Evolutionary conservation across 2,797 vertebrate species (phyloP), one percentile per base, ranked within the genome.

Genomic region (Cynopterus sphinx): DNA sequence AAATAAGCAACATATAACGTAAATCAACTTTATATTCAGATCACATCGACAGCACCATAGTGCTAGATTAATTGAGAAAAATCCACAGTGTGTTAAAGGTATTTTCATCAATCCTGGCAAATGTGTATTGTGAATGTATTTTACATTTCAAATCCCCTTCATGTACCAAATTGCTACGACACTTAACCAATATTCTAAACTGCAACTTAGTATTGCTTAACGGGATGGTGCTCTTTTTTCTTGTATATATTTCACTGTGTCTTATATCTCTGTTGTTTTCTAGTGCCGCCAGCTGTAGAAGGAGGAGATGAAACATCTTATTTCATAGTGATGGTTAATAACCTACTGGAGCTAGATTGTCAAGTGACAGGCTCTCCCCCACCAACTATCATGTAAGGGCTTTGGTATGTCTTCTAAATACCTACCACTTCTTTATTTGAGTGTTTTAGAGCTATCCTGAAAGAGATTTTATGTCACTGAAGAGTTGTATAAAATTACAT

Each of bases 331-430:
- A 98, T 99, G 96, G 97, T 99, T 46, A 98, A 99, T 97, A 98
- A 96, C 94, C 98, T 99, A 46, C 94, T 99, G 96, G 99, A 99
- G 97, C 97, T 99, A 49, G 99, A 99, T 93, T 99, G 99, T 97
- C 98, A 98, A 3, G 99, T 98, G 78, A 98, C 97, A 11, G 99
- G 99, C 95, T 98, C 98, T 12, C 99, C 99, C 31, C 88, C 98
- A n/a, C 99, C 99, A 63, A 96, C 97, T 92, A 98, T 99, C 98
- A 99, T 26, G 99, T 99, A 99, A 99, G 99, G 90, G 86, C 81
- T 77, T 81, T 95, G 95, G 43, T 95, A 92, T 97, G 95, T 95
- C 63, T 77, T 73, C 94, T 78, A 97, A 94, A 33, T 53, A 82
- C 65, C 70, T 96, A 84, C 88, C n/a, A 5, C 84, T 68, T 97